Evolutionary conservation across 2,797 vertebrate species (phyloP).

Genomic region (Parauchenoglanis punctatus): DNA sequence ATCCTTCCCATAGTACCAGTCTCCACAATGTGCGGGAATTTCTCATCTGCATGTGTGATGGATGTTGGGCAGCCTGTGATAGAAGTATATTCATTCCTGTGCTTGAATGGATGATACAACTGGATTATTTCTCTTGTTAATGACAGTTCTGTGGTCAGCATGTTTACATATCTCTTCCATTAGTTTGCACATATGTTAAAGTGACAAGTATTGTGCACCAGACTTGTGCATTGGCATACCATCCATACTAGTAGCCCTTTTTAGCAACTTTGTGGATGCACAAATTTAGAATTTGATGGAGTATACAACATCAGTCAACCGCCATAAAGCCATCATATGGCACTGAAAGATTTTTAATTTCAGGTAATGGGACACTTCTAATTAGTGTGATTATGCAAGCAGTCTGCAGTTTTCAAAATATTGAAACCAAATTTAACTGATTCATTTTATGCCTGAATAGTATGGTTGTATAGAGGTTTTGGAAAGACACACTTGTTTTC

Average conservation of each 20-base stretch:
- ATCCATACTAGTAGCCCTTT: background rate
- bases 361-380: background rate
- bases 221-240: background rate
- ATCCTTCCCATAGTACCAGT: background rate
- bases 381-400: background rate
- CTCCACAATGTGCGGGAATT: background rate
- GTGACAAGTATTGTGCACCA: background rate
- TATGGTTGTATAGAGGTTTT: no score
- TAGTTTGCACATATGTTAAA: background rate
- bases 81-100: background rate
- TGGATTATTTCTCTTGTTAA: background rate
- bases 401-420: no score
- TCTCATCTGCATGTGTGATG: background rate
- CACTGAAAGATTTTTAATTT: background rate
- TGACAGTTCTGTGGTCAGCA: background rate
- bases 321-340: background rate
- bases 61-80: background rate
- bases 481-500: no score
- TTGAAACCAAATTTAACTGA: no score
- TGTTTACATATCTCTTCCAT: background rate
- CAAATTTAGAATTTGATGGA: background rate
- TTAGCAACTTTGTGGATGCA: background rate
- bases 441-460: no score
- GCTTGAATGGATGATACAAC: background rate
- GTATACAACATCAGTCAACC: background rate